Percentiles rank a stretch among this genome's conserved stretches.
phyloP scores from a whole-genome alignment of 2,888 invertebrate species.

The Brachyopa scutellaris region DNA sequence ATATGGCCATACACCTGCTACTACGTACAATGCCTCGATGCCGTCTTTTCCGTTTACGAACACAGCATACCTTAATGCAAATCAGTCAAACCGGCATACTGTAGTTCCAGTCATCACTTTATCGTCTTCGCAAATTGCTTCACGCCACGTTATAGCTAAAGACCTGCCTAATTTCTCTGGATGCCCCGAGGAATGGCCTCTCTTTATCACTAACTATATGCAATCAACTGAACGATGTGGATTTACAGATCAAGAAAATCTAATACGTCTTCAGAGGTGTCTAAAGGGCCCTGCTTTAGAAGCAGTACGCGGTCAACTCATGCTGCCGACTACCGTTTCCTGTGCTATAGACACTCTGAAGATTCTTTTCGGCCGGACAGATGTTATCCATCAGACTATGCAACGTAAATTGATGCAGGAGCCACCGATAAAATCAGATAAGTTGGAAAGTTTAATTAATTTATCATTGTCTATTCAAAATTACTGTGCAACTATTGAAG shows the following conservation, averaged over 20 bases:
- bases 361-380: constrained; percentile 55
- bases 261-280: constrained; percentile 54
- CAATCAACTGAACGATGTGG: constrained; percentile 66
- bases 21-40: too few relatives aligned
- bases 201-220: constrained; percentile 62
- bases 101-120: neutral
- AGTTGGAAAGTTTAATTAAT: too few relatives aligned
- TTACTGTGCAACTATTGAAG: too few relatives aligned
- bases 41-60: neutral
- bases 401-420: constrained; percentile 1
- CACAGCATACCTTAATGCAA: neutral
- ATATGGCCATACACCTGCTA: too few relatives aligned
- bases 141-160: constrained; percentile 30
- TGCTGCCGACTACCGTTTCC: constrained; percentile 53
- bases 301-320: constrained; percentile 46
- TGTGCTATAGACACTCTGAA: constrained; percentile 47
- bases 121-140: constrained; percentile 24
- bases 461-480: too few relatives aligned
- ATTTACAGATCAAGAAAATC: constrained; percentile 60
- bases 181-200: constrained; percentile 53
- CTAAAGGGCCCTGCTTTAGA: constrained; percentile 43
- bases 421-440: constrained; percentile 19
- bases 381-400: constrained; percentile 35
- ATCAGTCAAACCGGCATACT: neutral
- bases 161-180: constrained; percentile 51